phyloP scores from a whole-genome alignment of 1,140 invertebrate species.

The Drosophila yakuba region DNA sequence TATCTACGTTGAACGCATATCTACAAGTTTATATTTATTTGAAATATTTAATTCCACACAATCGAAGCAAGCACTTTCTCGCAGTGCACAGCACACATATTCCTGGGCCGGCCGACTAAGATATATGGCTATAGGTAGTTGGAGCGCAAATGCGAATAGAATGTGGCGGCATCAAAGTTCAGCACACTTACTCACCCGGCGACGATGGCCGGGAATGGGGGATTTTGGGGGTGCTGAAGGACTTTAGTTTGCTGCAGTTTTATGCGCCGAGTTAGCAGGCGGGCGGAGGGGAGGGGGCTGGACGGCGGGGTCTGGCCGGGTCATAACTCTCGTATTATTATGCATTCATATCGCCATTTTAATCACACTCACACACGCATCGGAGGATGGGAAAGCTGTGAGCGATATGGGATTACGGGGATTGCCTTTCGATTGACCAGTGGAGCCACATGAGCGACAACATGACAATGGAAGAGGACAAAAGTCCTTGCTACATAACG shows the following conservation, averaged over 20 bases:
- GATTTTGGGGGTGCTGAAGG: conserved; percentile 39
- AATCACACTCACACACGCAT: conserved; percentile 66
- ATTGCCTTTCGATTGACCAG: conserved; percentile 49
- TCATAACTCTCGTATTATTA: conserved; percentile 79
- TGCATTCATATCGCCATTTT: conserved; percentile 81
- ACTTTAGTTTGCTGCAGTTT: conserved; percentile 71
- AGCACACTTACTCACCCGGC: conserved; percentile 78
- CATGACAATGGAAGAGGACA: conserved; percentile 24
- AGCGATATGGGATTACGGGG: conserved; percentile 52
- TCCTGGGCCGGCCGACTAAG: conserved; percentile 58
- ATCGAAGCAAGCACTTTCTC: background rate
- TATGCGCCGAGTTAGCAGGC: conserved; percentile 40
- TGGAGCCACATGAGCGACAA: conserved; percentile 13
- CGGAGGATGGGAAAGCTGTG: conserved; percentile 15
- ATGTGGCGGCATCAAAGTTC: conserved; percentile 82
- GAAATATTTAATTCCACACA: background rate
- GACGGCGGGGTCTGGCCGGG: conserved; percentile 32
- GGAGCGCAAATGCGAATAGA: conserved; percentile 80
- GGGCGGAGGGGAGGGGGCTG: background rate
- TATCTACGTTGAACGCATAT: too few species aligned
- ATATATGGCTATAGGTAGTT: conserved; percentile 79
- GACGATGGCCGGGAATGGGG: conserved; percentile 47
- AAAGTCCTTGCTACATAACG: too few species aligned
- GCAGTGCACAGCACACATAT: conserved; percentile 24
- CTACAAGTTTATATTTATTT: background rate